These are phyloP conservation scores for Myotis daubentonii DNA, from an alignment of 2,797 vertebrate genomes.

Conservation along the genomic window DNA sequence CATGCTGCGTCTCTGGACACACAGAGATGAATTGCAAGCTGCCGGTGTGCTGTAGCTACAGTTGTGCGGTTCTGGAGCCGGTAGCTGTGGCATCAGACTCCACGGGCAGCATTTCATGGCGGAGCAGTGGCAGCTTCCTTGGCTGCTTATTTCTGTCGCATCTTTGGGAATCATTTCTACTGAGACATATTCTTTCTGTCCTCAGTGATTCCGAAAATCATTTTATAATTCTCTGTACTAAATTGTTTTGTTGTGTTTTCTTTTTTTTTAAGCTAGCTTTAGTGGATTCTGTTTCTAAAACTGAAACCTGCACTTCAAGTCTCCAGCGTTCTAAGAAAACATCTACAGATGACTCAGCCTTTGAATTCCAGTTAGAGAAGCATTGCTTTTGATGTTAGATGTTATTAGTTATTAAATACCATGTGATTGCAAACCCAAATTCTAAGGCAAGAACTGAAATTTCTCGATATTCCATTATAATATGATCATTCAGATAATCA, in stretches of 20 bases:
- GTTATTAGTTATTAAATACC: background rate
- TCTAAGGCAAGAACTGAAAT: slow-evolving; percentile 26
- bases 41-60: background rate
- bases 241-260: background rate
- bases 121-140: background rate
- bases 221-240: background rate
- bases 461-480: background rate
- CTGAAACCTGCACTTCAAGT: background rate
- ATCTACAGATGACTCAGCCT: background rate
- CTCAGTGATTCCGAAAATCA: background rate
- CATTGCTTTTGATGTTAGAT: background rate
- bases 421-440: background rate
- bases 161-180: background rate
- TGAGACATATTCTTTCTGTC: background rate
- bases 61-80: background rate
- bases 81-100: background rate
- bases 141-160: background rate
- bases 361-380: slow-evolving; percentile 18
- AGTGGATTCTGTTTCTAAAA: slow-evolving; percentile 8
- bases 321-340: background rate
- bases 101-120: rapidly evolving
- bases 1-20: background rate
- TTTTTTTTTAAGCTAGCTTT: background rate
- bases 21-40: background rate
- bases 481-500: background rate